These are phyloP conservation scores for Cotesia chilonis DNA, from an alignment of 1,140 invertebrate species.

Conservation along the genomic window DNA sequence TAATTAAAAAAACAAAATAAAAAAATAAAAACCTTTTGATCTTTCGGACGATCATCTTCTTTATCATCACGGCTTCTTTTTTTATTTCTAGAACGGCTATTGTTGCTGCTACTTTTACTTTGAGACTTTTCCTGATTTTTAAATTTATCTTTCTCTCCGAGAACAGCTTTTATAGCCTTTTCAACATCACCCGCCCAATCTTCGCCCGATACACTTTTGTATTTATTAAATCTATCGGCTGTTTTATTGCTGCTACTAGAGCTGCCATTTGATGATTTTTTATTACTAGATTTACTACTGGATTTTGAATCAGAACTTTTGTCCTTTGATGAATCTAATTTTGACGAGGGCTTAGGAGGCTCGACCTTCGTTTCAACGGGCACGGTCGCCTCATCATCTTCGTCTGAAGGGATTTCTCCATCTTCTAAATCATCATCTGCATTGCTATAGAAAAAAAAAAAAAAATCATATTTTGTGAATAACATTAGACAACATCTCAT, in stretches of 20 bases:
- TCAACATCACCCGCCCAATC: constrained; percentile 81
- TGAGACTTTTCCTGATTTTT: constrained; percentile 67
- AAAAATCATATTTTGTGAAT: constrained; percentile 19
- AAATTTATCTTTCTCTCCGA: constrained; percentile 63
- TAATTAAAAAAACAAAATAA: neutral
- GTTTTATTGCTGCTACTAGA: constrained; percentile 40
- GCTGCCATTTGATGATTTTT: constrained; percentile 34
- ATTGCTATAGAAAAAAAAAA: constrained; percentile 40
- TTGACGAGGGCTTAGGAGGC: constrained; percentile 43
- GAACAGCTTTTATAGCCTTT: constrained; percentile 75
- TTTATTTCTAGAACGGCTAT: constrained; percentile 47
- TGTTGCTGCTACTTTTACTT: constrained; percentile 59
- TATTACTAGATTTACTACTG: constrained; percentile 50
- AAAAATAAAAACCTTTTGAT: constrained; percentile 51
- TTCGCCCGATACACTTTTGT: constrained; percentile 68
- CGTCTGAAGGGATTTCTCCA: constrained; percentile 71
- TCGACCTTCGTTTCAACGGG: constrained; percentile 38
- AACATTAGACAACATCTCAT: neutral
- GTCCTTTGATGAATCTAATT: constrained; percentile 48
- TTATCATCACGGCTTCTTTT: constrained; percentile 63
- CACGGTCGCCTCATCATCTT: constrained; percentile 64
- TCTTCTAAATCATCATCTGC: constrained; percentile 69
- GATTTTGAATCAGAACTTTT: constrained; percentile 56
- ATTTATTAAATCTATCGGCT: constrained; percentile 53
- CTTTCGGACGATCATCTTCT: constrained; percentile 64